These are phyloP conservation scores for Dugesia japonica DNA, from an alignment of 2,888 invertebrate species.

Conservation along the genomic window DNA sequence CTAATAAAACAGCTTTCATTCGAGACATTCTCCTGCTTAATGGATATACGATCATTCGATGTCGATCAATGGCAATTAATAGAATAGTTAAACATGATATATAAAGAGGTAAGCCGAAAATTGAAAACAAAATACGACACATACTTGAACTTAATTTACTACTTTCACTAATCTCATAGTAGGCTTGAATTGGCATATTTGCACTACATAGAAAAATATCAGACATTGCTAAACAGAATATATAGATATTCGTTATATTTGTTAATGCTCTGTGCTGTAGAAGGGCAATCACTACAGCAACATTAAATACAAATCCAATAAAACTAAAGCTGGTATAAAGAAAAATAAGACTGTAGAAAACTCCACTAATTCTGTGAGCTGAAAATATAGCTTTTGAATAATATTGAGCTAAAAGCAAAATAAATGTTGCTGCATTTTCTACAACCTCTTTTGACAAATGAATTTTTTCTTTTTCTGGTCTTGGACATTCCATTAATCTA, in stretches of 20 bases:
- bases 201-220: slow-evolving; percentile 34
- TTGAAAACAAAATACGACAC: slow-evolving; percentile 29
- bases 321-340: neutral
- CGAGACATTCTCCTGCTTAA: slow-evolving; percentile 25
- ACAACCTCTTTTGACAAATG: neutral
- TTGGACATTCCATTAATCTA: neutral
- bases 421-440: neutral
- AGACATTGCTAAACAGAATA: slow-evolving; percentile 32
- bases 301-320: slow-evolving; percentile 32
- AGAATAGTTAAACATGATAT: slow-evolving; percentile 34
- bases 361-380: neutral
- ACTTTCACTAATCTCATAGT: slow-evolving; percentile 28
- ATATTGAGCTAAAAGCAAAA: neutral
- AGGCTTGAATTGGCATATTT: slow-evolving; percentile 34
- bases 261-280: slow-evolving; percentile 26
- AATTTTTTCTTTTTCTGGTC: neutral
- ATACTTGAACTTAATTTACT: neutral
- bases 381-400: neutral
- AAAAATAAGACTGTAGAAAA: neutral
- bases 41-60: slow-evolving; percentile 35
- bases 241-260: slow-evolving; percentile 35
- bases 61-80: slow-evolving; percentile 34
- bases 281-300: slow-evolving; percentile 31
- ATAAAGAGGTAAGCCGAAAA: slow-evolving; percentile 34
- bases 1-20: slow-evolving; percentile 26